phyloP scores from a whole-genome alignment of 2,797 vertebrate species.

The Argyrosomus regius region DNA sequence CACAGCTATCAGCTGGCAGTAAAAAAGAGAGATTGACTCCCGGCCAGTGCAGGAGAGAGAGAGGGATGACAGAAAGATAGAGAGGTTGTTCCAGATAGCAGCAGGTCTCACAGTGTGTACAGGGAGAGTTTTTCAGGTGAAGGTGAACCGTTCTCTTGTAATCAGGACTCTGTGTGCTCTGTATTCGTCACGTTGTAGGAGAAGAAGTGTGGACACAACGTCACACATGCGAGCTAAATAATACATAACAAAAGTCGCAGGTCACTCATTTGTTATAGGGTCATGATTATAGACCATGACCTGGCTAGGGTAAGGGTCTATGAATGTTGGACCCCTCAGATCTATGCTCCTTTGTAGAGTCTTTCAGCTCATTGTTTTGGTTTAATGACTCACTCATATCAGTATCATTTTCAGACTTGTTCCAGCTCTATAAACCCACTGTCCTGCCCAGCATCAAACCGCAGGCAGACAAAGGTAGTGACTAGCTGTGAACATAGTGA shows the following conservation, averaged over 20 bases:
- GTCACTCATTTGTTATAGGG: not conserved
- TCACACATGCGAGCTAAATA: not conserved
- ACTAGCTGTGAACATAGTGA: not conserved
- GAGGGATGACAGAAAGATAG: conserved; percentile 74
- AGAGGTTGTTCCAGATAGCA: conserved; percentile 80
- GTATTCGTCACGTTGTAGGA: conserved; percentile 19
- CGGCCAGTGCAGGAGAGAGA: conserved; percentile 58
- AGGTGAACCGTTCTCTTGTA: conserved; percentile 75
- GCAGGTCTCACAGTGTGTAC: conserved; percentile 76
- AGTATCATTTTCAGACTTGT: not conserved
- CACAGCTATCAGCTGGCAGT: conserved; percentile 78
- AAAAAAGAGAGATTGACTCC: conserved; percentile 75
- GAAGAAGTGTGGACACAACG: conserved; percentile 12
- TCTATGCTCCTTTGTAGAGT: not conserved
- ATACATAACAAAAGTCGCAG: not conserved
- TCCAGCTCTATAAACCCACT: not conserved
- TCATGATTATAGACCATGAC: not conserved
- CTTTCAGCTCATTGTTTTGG: not conserved
- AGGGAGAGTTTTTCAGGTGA: conserved; percentile 73
- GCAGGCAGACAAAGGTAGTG: not conserved
- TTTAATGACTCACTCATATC: not conserved
- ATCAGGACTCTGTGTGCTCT: conserved; percentile 50
- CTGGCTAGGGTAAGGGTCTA: not conserved
- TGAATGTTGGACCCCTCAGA: too few relatives aligned
- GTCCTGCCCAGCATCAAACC: not conserved